A percentile compares a stretch with the other conserved stretches of the same genome.
phyloP scores from a whole-genome alignment of 2,797 vertebrate genomes.

The Xenops minutus region DNA sequence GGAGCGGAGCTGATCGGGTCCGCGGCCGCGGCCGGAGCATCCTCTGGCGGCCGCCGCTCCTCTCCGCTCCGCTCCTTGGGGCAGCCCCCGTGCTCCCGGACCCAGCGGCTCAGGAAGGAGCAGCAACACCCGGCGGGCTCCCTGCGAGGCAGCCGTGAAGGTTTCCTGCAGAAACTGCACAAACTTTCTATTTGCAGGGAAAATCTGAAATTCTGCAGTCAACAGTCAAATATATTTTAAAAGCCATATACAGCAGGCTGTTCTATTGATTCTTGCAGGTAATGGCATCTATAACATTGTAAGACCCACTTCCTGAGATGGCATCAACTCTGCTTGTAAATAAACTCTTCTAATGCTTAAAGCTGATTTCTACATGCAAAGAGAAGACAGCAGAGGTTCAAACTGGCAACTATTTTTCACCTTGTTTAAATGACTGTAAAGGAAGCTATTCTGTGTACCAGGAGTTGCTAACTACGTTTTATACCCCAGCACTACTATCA shows the following conservation, averaged over 20 bases:
- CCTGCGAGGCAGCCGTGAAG: rapidly evolving
- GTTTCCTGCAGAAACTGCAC: not conserved
- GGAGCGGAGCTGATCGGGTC: not conserved
- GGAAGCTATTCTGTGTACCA: not conserved
- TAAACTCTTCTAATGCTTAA: not conserved
- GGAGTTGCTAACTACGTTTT: not conserved
- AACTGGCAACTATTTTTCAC: not conserved
- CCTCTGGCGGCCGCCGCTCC: not conserved
- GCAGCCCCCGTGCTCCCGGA: too few relatives aligned
- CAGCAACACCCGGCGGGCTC: rapidly evolving
- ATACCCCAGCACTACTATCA: not conserved
- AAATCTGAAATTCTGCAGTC: not conserved
- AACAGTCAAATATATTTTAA: rapidly evolving
- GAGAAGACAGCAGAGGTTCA: not conserved
- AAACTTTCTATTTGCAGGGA: not conserved
- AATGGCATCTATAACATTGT: rapidly evolving
- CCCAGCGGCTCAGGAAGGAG: rapidly evolving
- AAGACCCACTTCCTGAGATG: not conserved
- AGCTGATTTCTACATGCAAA: not conserved
- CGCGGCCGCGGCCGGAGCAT: not conserved
- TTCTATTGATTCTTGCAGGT: not conserved
- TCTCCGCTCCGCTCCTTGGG: too few relatives aligned
- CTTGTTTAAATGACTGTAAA: not conserved
- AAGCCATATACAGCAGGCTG: not conserved
- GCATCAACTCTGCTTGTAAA: not conserved